A percentile compares a stretch with the other conserved stretches of the same genome.
phyloP scores from a whole-genome alignment of 1,140 invertebrate species.

The Drosophila nikananu region DNA sequence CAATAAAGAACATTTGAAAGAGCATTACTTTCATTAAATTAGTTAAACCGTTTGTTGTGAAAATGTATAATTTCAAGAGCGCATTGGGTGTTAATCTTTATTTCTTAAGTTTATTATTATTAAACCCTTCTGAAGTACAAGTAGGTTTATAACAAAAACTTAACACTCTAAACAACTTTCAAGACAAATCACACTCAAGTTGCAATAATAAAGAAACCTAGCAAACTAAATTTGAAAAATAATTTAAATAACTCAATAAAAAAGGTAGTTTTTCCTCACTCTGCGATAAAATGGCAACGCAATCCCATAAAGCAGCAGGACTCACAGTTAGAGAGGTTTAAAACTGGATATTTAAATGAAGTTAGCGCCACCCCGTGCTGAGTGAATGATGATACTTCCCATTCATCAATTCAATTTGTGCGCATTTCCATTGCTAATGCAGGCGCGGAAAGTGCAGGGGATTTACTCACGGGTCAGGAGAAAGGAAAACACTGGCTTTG shows the following conservation, averaged over 20 bases:
- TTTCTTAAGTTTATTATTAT: too few relatives aligned
- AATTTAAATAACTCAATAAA: too few relatives aligned
- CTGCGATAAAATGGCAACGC: slow-evolving; percentile 10
- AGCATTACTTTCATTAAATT: not conserved
- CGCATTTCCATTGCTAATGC: slow-evolving; percentile 55
- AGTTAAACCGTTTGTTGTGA: too few relatives aligned
- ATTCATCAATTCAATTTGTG: slow-evolving; percentile 51
- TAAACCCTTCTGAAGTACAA: too few relatives aligned
- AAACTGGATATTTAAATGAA: slow-evolving; percentile 27
- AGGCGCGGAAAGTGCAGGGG: slow-evolving; percentile 24
- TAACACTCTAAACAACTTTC: not conserved
- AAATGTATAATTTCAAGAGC: too few relatives aligned
- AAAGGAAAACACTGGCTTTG: slow-evolving; percentile 8
- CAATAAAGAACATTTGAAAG: not conserved
- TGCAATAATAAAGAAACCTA: rapidly evolving
- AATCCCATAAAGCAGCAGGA: slow-evolving; percentile 15
- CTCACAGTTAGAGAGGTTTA: not conserved
- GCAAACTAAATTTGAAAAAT: not conserved
- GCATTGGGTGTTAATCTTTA: too few relatives aligned
- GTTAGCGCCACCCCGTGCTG: slow-evolving; percentile 1
- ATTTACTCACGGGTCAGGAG: slow-evolving; percentile 22
- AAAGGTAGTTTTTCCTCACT: not conserved
- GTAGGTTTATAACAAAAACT: not conserved
- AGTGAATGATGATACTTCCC: slow-evolving; percentile 28
- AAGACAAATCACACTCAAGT: not conserved